A percentile compares a stretch with the other conserved stretches of the same genome.
Evolutionary conservation across 2,888 invertebrate genomes (phyloP).

Genomic region (Cerceris ruficornis): DNA sequence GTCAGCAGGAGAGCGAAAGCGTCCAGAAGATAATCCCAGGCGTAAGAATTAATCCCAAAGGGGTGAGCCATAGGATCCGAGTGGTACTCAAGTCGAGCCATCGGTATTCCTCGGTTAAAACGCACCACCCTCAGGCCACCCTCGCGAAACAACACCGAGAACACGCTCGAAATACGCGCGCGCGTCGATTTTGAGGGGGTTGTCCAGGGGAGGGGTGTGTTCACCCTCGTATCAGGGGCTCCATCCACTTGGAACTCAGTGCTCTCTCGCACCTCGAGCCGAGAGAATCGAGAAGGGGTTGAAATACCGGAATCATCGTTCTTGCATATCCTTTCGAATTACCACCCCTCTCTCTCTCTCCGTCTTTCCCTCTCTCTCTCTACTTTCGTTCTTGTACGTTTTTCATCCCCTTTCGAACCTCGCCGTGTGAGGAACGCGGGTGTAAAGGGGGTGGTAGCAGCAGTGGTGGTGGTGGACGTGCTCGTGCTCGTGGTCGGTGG

Average conservation of each 20-base stretch:
- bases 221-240: slow-evolving; percentile 40
- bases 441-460: too few species aligned
- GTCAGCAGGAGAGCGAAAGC: neutral
- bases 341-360: slow-evolving; percentile 2
- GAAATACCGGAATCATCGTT: neutral
- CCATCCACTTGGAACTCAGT: slow-evolving; percentile 54
- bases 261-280: slow-evolving; percentile 47
- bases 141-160: slow-evolving; percentile 53
- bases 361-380: neutral
- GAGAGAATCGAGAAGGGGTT: slow-evolving; percentile 27
- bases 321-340: neutral
- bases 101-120: slow-evolving; percentile 38
- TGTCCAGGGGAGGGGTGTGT: slow-evolving; percentile 4
- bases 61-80: slow-evolving; percentile 21
- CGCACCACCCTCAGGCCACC: slow-evolving; percentile 8
- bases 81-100: slow-evolving; percentile 41
- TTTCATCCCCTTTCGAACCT: neutral
- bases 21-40: slow-evolving; percentile 24
- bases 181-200: slow-evolving; percentile 39
- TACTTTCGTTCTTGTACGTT: neutral
- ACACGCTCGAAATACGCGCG: slow-evolving; percentile 53
- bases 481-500: too few species aligned
- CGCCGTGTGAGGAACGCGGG: slow-evolving; percentile 29
- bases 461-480: too few species aligned
- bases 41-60: slow-evolving; percentile 32